phyloP scores from a whole-genome alignment of 2,113 vertebrate species.

The Tyrannus savana region DNA sequence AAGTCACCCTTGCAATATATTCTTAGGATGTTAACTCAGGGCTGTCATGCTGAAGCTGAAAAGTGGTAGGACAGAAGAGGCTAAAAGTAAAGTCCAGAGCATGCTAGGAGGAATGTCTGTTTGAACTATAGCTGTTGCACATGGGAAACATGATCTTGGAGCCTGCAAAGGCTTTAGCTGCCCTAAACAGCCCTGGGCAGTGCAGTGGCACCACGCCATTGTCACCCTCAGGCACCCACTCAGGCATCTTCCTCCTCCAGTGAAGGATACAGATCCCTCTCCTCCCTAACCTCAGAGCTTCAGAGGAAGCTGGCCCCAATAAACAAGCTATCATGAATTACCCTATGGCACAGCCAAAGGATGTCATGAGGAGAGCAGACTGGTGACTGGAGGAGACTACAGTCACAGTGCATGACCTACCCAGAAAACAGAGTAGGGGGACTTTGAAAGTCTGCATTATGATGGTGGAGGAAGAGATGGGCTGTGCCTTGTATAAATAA shows the following conservation, averaged over 20 bases:
- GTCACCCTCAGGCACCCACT: neutral
- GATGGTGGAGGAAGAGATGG: neutral
- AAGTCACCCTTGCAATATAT: neutral
- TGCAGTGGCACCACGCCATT: neutral
- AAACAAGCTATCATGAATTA: neutral
- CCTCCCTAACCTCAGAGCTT: neutral
- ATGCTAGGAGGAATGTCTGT: fast-evolving
- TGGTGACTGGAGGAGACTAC: neutral
- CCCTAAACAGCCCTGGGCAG: neutral
- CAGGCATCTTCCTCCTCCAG: neutral
- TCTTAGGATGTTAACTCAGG: neutral
- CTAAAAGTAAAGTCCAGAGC: neutral
- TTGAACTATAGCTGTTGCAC: neutral
- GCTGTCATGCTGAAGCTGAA: neutral
- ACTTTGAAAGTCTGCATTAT: neutral
- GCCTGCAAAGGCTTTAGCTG: neutral
- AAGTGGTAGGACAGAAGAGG: neutral
- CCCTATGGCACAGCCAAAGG: neutral
- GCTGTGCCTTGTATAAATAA: neutral
- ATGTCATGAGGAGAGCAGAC: neutral
- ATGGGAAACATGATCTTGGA: neutral
- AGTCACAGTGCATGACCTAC: fast-evolving
- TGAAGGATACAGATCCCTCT: neutral
- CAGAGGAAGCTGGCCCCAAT: neutral
- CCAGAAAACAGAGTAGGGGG: fast-evolving